phyloP scores from a whole-genome alignment of 1,140 invertebrate species.

The Drosophila jambulina region DNA sequence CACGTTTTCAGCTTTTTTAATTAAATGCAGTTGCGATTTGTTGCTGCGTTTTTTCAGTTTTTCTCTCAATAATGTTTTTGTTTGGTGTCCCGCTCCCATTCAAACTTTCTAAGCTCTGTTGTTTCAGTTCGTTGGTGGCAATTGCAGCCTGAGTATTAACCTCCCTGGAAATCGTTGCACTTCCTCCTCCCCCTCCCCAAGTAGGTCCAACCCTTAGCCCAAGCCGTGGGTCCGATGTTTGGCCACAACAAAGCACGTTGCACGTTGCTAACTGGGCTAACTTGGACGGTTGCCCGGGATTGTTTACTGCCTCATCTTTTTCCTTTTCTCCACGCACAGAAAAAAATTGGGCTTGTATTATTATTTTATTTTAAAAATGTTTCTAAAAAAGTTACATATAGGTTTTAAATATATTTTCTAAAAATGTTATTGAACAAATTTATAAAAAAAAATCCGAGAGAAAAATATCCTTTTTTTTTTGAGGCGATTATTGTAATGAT shows the following conservation, averaged over 20 bases:
- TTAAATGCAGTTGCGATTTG: not conserved
- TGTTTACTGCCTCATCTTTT: constrained; percentile 23
- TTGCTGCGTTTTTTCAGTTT: too few relatives aligned
- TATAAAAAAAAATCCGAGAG: too few relatives aligned
- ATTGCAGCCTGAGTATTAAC: constrained; percentile 7
- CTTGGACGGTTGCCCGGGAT: constrained; percentile 39
- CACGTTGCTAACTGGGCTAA: constrained; percentile 55
- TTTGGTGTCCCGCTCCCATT: not conserved
- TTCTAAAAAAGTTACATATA: not conserved
- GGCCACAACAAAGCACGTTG: constrained; percentile 49
- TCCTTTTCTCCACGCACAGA: not conserved
- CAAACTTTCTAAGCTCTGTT: constrained; percentile 9
- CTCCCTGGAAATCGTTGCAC: not conserved
- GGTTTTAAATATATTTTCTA: not conserved
- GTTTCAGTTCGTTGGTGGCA: constrained; percentile 22
- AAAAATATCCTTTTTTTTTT: too few relatives aligned
- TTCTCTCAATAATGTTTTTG: constrained; percentile 5
- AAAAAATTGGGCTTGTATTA: not conserved
- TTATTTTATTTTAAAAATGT: not conserved
- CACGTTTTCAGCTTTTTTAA: not conserved
- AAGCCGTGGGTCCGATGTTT: constrained; percentile 18
- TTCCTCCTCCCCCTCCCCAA: constrained; percentile 7
- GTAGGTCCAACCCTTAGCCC: constrained; percentile 21
- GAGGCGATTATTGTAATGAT: too few relatives aligned
- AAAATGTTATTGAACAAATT: not conserved